A percentile compares a stretch with the other conserved stretches of the same genome.
phyloP scores from a whole-genome alignment of 2,113 vertebrate species.

The Saguinus imperator region DNA sequence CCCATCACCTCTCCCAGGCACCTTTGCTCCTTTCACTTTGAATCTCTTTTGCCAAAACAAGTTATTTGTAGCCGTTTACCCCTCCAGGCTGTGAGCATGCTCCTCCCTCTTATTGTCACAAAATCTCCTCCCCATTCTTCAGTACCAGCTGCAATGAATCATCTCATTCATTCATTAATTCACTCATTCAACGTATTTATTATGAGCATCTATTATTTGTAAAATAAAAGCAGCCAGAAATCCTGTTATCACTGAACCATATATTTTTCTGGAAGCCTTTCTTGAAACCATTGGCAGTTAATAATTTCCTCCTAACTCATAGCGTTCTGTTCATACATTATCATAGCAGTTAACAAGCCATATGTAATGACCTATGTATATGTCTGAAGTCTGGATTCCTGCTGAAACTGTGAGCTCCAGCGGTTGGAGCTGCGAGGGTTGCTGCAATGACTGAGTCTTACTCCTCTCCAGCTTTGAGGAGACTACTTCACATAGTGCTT shows the following conservation, averaged over 20 bases:
- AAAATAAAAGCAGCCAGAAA: neutral
- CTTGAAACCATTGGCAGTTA: neutral
- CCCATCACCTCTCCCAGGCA: neutral
- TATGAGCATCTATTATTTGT: neutral
- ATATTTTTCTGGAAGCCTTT: neutral
- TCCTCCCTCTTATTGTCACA: neutral
- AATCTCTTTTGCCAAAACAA: neutral
- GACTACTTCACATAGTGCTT: neutral
- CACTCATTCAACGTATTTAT: neutral
- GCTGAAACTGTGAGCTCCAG: neutral
- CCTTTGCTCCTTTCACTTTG: neutral
- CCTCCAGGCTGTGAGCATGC: neutral
- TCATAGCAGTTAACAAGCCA: neutral
- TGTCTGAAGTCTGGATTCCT: neutral
- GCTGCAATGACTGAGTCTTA: neutral
- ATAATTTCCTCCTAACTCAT: neutral
- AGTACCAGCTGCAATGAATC: neutral
- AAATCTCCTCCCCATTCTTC: neutral
- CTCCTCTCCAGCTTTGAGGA: neutral
- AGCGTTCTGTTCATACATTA: neutral
- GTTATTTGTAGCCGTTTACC: neutral
- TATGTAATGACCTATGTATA: neutral
- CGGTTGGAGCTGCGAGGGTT: neutral
- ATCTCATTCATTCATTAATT: slow-evolving; percentile 26
- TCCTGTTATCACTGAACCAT: neutral